Percentiles rank a stretch among this genome's conserved stretches.
These are phyloP conservation scores for Pionites leucogaster DNA, from an alignment of 2,113 vertebrate species.

Conservation along the genomic window DNA sequence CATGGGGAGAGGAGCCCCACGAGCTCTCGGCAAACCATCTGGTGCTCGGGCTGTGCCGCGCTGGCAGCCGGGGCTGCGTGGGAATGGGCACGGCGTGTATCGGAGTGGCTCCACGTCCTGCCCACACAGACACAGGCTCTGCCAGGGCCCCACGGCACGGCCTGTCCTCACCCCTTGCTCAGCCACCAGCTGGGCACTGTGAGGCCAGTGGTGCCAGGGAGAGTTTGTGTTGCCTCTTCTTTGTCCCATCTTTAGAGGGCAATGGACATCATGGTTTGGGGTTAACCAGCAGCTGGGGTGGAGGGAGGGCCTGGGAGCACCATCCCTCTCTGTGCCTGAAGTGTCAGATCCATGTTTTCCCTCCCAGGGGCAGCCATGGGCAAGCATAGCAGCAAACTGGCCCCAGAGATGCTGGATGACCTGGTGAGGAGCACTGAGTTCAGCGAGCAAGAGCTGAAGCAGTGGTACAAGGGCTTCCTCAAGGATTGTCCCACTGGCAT, in stretches of 20 bases:
- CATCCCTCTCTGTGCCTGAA: fast-evolving
- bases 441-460: slow-evolving; percentile 96
- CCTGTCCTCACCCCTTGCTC: not conserved
- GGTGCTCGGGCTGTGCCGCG: not conserved
- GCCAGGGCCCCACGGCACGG: not conserved
- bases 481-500: slow-evolving; percentile 97
- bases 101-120: not conserved
- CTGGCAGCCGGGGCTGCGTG: slow-evolving; percentile 33
- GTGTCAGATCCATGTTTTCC: not conserved
- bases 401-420: slow-evolving; percentile 95
- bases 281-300: fast-evolving
- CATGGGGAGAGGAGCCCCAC: not conserved
- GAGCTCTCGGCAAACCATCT: slow-evolving; percentile 23
- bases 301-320: not conserved
- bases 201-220: fast-evolving
- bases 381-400: slow-evolving; percentile 97
- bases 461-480: slow-evolving; percentile 99
- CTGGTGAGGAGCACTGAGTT: slow-evolving; percentile 95
- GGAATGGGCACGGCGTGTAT: slow-evolving; percentile 17
- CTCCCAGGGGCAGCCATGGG: slow-evolving; percentile 83
- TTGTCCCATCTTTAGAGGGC: not conserved
- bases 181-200: not conserved
- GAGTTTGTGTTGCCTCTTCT: not conserved
- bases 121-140: not conserved
- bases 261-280: not conserved